Conservation (phyloP, 2,888 invertebrate genomes). For the Prosapia bicincta region DNA sequence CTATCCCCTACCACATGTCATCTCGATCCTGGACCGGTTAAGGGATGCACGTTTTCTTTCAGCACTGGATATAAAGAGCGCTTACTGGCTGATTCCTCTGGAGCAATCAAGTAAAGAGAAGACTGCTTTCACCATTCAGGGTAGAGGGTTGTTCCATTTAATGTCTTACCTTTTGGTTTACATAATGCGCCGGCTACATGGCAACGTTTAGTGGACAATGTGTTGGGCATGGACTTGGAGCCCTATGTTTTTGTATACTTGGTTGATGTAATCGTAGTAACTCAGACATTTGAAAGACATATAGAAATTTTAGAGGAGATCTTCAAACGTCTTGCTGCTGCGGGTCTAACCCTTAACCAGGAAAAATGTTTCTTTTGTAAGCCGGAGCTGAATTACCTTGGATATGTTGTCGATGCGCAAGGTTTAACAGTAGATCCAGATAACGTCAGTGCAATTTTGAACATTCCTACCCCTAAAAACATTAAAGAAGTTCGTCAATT, state of each 20-base stretch:
- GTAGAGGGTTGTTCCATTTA: slow-evolving; percentile 30
- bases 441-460: neutral
- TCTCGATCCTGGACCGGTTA: slow-evolving; percentile 30
- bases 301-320: slow-evolving; percentile 31
- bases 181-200: slow-evolving; percentile 40
- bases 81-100: neutral
- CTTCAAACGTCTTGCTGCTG: slow-evolving; percentile 28
- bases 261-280: slow-evolving; percentile 6
- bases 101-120: slow-evolving; percentile 23
- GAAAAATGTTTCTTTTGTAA: slow-evolving; percentile 37
- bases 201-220: slow-evolving; percentile 39
- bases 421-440: slow-evolving; percentile 31
- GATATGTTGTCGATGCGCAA: slow-evolving; percentile 37
- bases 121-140: slow-evolving; percentile 35
- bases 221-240: slow-evolving; percentile 39
- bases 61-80: slow-evolving; percentile 31
- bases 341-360: slow-evolving; percentile 36
- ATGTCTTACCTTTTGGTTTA: slow-evolving; percentile 40
- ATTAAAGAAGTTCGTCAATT: neutral
- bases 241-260: neutral
- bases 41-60: slow-evolving; percentile 32
- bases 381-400: slow-evolving; percentile 35
- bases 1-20: slow-evolving; percentile 33
- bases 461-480: slow-evolving; percentile 2
- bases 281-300: slow-evolving; percentile 34